Conservation (phyloP, 2,113 vertebrate genomes). For the Guaruba guarouba region DNA sequence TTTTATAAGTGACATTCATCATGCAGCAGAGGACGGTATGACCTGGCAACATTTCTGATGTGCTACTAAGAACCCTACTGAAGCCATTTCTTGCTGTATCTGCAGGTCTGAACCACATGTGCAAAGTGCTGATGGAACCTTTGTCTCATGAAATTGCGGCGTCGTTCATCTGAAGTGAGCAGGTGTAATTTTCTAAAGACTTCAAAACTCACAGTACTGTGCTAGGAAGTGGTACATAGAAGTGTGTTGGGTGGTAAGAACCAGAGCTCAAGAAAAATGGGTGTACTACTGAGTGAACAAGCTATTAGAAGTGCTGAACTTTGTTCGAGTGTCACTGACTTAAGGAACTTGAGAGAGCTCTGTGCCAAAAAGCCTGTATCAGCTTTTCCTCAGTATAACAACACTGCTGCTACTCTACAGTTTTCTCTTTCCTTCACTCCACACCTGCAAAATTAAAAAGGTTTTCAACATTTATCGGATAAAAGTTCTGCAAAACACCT, state of each 20-base stretch:
- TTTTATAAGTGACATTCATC: neutral
- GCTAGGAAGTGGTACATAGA: neutral
- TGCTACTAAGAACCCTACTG: neutral
- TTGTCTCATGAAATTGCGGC: neutral
- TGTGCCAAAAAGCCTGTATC: neutral
- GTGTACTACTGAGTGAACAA: neutral
- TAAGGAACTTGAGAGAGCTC: neutral
- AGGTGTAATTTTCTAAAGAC: neutral
- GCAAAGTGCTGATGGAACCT: neutral
- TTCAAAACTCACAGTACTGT: neutral
- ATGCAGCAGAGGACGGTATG: neutral
- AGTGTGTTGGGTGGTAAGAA: neutral
- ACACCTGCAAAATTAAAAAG: neutral
- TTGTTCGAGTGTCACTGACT: neutral
- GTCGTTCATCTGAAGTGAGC: neutral
- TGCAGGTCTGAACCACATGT: neutral
- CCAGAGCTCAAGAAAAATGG: neutral
- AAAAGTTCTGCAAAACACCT: neutral
- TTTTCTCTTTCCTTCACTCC: neutral
- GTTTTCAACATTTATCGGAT: neutral
- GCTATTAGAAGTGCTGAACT: neutral
- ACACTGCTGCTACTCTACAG: neutral
- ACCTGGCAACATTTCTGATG: neutral
- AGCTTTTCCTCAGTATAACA: neutral
- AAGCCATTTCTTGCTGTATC: neutral